phyloP scores from a whole-genome alignment of 2,888 invertebrate species.

The Leptopterna dolabrata region DNA sequence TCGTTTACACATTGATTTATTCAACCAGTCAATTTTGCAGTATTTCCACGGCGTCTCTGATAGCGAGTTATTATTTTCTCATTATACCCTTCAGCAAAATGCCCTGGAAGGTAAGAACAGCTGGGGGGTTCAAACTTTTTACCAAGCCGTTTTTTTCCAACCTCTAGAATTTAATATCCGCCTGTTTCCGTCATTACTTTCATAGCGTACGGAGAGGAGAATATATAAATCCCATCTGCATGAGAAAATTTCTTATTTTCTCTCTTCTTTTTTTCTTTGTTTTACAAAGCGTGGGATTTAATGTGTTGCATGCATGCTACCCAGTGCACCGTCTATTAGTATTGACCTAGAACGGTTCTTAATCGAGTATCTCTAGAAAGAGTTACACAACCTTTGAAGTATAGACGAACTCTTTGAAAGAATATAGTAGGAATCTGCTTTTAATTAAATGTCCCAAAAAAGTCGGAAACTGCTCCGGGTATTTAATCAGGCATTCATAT shows the following conservation, averaged over 20 bases:
- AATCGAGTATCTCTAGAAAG: not conserved
- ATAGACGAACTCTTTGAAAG: not conserved
- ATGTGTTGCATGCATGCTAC: not conserved
- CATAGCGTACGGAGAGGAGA: not conserved
- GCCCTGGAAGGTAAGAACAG: not conserved
- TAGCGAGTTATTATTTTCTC: not conserved
- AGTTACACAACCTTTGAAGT: not conserved
- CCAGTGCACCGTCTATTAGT: not conserved
- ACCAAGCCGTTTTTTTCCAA: not conserved
- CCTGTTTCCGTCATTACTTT: not conserved
- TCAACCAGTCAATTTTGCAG: too few relatives aligned
- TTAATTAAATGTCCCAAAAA: not conserved
- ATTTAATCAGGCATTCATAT: too few relatives aligned
- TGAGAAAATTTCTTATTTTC: not conserved
- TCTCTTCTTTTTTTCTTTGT: not conserved
- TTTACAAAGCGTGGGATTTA: not conserved
- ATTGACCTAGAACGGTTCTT: not conserved
- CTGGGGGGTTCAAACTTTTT: not conserved
- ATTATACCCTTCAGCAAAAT: not conserved
- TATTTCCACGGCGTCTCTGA: too few relatives aligned
- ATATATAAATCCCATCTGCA: not conserved
- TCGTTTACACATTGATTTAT: too few relatives aligned
- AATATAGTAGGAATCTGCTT: not conserved
- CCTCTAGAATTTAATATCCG: slow-evolving; percentile 3
- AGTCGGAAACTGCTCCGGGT: not conserved